These are phyloP conservation scores for Bathynomus jamesi DNA, from an alignment of 1,140 invertebrate species.

Conservation along the genomic window DNA sequence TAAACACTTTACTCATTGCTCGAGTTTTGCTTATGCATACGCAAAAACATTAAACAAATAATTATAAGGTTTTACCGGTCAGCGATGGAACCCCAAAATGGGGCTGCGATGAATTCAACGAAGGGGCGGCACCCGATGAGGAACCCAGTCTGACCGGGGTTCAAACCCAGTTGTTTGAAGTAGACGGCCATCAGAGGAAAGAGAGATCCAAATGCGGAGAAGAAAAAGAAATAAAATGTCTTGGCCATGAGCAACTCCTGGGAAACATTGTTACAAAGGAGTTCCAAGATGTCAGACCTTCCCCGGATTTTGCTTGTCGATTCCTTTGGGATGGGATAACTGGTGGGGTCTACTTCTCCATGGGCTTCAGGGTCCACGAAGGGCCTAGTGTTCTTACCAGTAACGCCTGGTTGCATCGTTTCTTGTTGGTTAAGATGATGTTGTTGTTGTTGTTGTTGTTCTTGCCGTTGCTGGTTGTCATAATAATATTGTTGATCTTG, in stretches of 20 bases:
- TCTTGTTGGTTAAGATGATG: slow-evolving; percentile 7
- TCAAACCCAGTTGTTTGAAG: slow-evolving; percentile 94
- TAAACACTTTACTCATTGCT: no score
- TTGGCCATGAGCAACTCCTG: slow-evolving; percentile 86
- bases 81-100: slow-evolving; percentile 93
- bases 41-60: no score
- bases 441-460: slow-evolving; percentile 4
- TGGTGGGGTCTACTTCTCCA: slow-evolving; percentile 64
- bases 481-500: slow-evolving; percentile 14
- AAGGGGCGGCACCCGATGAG: slow-evolving; percentile 88
- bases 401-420: not conserved
- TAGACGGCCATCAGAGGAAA: slow-evolving; percentile 97
- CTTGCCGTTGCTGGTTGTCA: not conserved
- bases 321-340: slow-evolving; percentile 70
- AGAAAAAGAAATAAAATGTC: slow-evolving; percentile 99
- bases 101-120: slow-evolving; percentile 93
- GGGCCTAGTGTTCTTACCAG: slow-evolving; percentile 45
- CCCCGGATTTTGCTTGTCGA: slow-evolving; percentile 80
- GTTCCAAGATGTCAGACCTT: slow-evolving; percentile 69
- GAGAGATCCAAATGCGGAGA: slow-evolving; percentile 94
- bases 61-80: slow-evolving; percentile 72
- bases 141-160: slow-evolving; percentile 85
- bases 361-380: slow-evolving; percentile 62
- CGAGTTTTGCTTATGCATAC: no score
- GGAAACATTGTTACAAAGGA: slow-evolving; percentile 72